Conservation (phyloP, 2,797 vertebrate species). For the Aeoliscus strigatus region DNA sequence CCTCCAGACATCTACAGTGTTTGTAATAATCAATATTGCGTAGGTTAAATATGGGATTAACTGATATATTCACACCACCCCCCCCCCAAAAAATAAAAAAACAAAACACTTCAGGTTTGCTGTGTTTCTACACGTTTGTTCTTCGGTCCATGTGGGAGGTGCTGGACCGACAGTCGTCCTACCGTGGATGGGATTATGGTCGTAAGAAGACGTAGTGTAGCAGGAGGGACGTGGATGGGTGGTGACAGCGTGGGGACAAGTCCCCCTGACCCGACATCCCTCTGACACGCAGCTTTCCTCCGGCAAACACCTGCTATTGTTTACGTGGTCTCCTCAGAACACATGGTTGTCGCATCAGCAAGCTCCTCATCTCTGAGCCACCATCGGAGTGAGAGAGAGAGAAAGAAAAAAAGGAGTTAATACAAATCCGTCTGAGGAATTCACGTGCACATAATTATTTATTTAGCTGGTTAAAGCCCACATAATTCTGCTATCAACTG, state of each 20-base stretch:
- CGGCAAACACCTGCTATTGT: conserved; percentile 32
- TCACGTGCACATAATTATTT: conserved; percentile 78
- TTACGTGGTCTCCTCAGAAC: conserved; percentile 40
- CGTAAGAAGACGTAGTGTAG: conserved; percentile 43
- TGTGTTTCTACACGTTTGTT: conserved; percentile 5
- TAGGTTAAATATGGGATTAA: too few species aligned
- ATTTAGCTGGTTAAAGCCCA: conserved; percentile 75
- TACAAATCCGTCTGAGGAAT: conserved; percentile 75
- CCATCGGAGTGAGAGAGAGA: too few species aligned
- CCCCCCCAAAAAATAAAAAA: conserved; percentile 9
- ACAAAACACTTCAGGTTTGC: conserved; percentile 3
- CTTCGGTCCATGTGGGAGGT: conserved; percentile 44
- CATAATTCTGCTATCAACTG: conserved; percentile 74
- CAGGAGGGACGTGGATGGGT: conserved; percentile 23
- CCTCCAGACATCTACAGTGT: too few species aligned
- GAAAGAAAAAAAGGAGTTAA: conserved; percentile 60
- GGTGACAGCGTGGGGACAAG: conserved; percentile 30
- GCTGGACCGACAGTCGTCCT: conserved; percentile 59
- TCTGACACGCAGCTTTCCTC: conserved; percentile 18
- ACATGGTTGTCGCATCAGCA: conserved; percentile 47
- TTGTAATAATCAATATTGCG: too few species aligned
- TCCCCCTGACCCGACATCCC: conserved; percentile 18
- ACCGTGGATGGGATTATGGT: conserved; percentile 61
- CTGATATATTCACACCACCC: too few species aligned
- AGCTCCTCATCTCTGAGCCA: conserved; percentile 55